Conservation (phyloP, 2,888 invertebrate species). For the Phalera bucephala region DNA sequence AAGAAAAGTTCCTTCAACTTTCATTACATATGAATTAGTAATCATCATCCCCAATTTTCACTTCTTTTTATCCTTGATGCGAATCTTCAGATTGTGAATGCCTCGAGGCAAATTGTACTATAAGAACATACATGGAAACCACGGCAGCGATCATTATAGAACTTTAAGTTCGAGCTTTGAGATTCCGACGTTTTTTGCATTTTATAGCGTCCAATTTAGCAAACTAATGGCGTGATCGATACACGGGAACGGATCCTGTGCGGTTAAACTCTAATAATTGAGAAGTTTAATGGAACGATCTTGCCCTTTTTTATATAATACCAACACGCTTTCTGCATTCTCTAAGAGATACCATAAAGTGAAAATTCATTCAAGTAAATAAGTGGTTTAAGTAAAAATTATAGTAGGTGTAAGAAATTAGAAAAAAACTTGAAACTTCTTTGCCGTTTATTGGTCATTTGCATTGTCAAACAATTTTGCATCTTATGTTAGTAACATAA, state of each 20-base stretch:
- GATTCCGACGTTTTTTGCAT: slow-evolving; percentile 62
- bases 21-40: too few species aligned
- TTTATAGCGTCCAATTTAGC: slow-evolving; percentile 66
- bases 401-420: neutral
- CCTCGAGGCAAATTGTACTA: slow-evolving; percentile 31
- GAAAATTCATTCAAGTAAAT: slow-evolving; percentile 2
- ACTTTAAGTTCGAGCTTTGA: slow-evolving; percentile 31
- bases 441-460: too few species aligned
- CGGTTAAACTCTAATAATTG: slow-evolving; percentile 48
- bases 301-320: slow-evolving; percentile 30
- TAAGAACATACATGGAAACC: slow-evolving; percentile 29
- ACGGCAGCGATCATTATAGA: slow-evolving; percentile 30
- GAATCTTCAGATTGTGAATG: too few species aligned
- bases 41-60: too few species aligned
- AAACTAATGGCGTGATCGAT: slow-evolving; percentile 58
- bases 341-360: slow-evolving; percentile 4
- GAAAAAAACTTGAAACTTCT: too few species aligned
- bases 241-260: slow-evolving; percentile 43
- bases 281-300: slow-evolving; percentile 38
- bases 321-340: slow-evolving; percentile 22
- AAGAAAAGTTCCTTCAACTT: too few species aligned
- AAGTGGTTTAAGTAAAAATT: neutral
- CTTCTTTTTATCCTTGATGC: too few species aligned
- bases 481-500: too few species aligned
- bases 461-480: slow-evolving; percentile 16